phyloP scores from a whole-genome alignment of 2,797 vertebrate genomes.

The Propithecus perrieri region DNA sequence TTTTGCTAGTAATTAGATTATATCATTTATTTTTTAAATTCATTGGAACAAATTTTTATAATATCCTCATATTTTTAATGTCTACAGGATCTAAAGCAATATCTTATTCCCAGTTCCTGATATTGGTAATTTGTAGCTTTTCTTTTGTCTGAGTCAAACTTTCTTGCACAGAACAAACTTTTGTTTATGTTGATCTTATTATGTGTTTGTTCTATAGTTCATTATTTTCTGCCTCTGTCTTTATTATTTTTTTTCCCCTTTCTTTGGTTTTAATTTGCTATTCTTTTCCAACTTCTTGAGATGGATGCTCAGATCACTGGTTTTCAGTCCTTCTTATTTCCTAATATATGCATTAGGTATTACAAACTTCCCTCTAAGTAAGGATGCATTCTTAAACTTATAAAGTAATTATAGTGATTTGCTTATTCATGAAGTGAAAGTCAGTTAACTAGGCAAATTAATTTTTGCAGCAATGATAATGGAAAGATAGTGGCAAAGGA shows the following conservation, averaged over 20 bases:
- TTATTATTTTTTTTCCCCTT: neutral
- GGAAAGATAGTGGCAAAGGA: neutral
- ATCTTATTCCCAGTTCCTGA: neutral
- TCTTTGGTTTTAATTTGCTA: neutral
- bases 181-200: neutral
- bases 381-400: neutral
- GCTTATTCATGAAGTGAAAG: neutral
- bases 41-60: neutral
- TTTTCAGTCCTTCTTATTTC: neutral
- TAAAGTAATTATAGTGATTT: neutral
- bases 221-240: neutral
- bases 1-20: conserved; percentile 1
- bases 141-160: neutral
- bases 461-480: neutral
- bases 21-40: neutral
- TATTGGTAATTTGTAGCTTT: neutral
- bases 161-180: neutral
- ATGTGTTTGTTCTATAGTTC: neutral
- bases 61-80: neutral
- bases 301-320: neutral
- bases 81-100: neutral
- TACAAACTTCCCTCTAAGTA: neutral
- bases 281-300: neutral
- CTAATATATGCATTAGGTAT: neutral
- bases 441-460: neutral